Base-by-base conservation (phyloP, 2,113 vertebrate genomes). In the Pituophis catenifer region DNA sequence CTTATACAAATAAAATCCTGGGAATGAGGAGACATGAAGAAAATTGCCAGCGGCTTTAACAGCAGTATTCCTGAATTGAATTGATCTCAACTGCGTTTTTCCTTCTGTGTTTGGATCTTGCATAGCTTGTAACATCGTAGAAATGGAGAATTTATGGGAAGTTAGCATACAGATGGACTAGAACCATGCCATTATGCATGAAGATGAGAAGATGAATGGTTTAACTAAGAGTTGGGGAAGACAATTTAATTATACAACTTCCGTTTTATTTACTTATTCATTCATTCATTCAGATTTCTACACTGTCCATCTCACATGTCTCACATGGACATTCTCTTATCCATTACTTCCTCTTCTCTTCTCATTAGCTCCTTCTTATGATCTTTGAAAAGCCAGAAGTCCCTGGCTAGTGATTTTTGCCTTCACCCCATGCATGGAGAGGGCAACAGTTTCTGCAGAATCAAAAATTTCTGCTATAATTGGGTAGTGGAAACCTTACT, bases 401-500 rank as follows among this genome's bases (percentile, higher is more conserved):
- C 15, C 2, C 44, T n/a, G 13, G 29, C 87, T 88, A 88, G 13
- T 26, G 87, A 52, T 65, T 50, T 62, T 52, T 52, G 58, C 24
- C 44, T 81, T 44, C 33, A 21, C 17, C n/a, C 75, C 33, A 44
- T 1, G 8, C 75, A 44, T 81, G 75, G 33, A 44, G 33, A 19
- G 75, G 75, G 17, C 8, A 81, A 81, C 8, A 81, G 33, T 38
- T 81, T 81, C 75, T 21, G 33, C 75, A 21, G 75, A 81, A 81
- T 70, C 44, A 15, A 50, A 70, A 70, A 6, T 2, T 90, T 65
- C 1, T 86, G 55, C 6, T 58, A 8, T 58, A 86, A 58, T 29
- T 91, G 38, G 38, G 15, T 59, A 59, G 94, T 94, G 89, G 94
- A 95, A 96, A 81, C 95, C 93, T 93, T 88, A 87, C 65, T 95